phyloP scores from a whole-genome alignment of 2,888 invertebrate genomes.

The Yponomeuta evonymella region DNA sequence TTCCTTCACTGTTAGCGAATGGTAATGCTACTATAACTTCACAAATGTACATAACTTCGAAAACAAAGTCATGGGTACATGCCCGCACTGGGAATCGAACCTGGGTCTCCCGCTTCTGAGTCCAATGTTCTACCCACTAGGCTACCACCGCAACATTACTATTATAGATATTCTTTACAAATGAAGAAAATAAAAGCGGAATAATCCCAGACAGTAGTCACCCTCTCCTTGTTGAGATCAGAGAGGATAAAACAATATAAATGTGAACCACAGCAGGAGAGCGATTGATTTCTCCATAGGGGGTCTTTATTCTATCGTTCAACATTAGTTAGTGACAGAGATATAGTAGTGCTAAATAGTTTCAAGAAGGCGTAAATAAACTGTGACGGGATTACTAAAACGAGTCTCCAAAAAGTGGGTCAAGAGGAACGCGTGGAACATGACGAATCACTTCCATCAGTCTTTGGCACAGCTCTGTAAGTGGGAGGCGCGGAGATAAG shows the following conservation, averaged over 20 bases:
- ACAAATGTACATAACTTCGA: too few relatives aligned
- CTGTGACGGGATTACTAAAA: conserved; percentile 24
- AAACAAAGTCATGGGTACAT: too few relatives aligned
- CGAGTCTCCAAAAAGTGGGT: conserved; percentile 51
- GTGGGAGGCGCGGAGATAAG: conserved; percentile 50
- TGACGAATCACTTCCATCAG: conserved; percentile 65
- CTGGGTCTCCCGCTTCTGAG: too few relatives aligned
- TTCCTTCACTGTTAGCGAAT: too few relatives aligned
- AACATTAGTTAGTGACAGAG: conserved; percentile 37
- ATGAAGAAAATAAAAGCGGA: neutral
- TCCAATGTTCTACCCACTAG: too few relatives aligned
- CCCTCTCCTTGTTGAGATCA: conserved; percentile 23
- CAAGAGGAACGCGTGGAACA: conserved; percentile 47
- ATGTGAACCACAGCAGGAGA: conserved; percentile 39
- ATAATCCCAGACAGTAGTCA: conserved; percentile 7
- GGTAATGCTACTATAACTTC: too few relatives aligned
- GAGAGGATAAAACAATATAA: conserved; percentile 46
- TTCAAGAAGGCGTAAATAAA: conserved; percentile 20
- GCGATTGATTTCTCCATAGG: conserved; percentile 50
- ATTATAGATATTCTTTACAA: too few relatives aligned
- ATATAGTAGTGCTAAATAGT: conserved; percentile 23
- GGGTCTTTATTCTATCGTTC: conserved; percentile 36
- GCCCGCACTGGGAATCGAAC: too few relatives aligned
- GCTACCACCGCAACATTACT: too few relatives aligned
- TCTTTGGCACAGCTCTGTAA: conserved; percentile 41